phyloP scores from a whole-genome alignment of 2,888 invertebrate species.

The Sphaerophoria rueppellii region DNA sequence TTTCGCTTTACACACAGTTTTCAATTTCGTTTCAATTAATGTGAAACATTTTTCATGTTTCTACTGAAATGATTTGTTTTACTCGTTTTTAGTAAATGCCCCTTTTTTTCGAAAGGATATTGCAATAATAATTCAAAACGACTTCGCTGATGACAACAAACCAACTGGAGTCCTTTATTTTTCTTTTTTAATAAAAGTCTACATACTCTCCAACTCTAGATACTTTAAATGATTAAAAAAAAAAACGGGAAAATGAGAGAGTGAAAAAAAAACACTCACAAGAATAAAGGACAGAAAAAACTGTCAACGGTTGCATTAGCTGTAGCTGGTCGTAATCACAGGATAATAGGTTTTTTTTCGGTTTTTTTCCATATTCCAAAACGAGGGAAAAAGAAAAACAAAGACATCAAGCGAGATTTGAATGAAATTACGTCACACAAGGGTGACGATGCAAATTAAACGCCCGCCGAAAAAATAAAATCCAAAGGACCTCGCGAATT shows the following conservation, averaged over 20 bases:
- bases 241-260: neutral
- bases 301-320: constrained; percentile 67
- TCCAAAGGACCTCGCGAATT: constrained; percentile 62
- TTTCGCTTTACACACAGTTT: constrained; percentile 20
- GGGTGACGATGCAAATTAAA: constrained; percentile 71
- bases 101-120: constrained; percentile 52
- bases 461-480: constrained; percentile 45
- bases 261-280: no score
- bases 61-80: constrained; percentile 68
- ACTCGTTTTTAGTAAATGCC: constrained; percentile 30
- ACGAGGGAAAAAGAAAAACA: constrained; percentile 33
- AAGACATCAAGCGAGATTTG: constrained; percentile 58
- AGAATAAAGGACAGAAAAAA: constrained; percentile 17
- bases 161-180: neutral
- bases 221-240: constrained; percentile 68
- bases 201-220: neutral
- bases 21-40: constrained; percentile 71
- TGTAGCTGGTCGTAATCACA: constrained; percentile 13
- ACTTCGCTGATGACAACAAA: neutral
- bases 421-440: constrained; percentile 63
- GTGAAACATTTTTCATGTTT: constrained; percentile 72
- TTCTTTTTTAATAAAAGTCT: constrained; percentile 36
- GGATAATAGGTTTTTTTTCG: constrained; percentile 33
- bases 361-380: constrained; percentile 2
- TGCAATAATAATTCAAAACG: constrained; percentile 64